phyloP scores from a whole-genome alignment of 2,888 invertebrate genomes.

The Oligia fasciuncula region DNA sequence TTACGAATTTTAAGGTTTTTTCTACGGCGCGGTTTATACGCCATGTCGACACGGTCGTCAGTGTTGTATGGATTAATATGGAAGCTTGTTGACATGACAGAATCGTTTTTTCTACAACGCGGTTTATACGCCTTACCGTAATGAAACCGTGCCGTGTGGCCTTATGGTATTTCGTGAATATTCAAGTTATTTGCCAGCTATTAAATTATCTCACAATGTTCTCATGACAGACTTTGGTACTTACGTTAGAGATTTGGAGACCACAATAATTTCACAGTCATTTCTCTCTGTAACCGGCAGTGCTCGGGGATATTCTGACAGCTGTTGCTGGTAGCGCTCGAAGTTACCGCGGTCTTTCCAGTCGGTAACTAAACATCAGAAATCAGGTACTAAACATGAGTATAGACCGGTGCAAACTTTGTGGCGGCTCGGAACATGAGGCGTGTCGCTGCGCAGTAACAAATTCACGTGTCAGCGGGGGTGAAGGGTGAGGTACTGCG shows the following conservation, averaged over 20 bases:
- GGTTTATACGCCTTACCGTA: background rate
- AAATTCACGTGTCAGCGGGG: too few relatives aligned
- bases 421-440: too few relatives aligned
- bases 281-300: slow-evolving; percentile 91
- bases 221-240: slow-evolving; percentile 65
- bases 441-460: too few relatives aligned
- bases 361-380: slow-evolving; percentile 69
- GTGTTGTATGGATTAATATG: background rate
- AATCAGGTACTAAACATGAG: background rate
- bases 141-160: too few relatives aligned
- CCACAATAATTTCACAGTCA: slow-evolving; percentile 97
- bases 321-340: slow-evolving; percentile 77
- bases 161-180: background rate
- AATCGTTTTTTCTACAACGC: background rate
- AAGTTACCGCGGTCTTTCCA: slow-evolving; percentile 80
- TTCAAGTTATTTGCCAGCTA: background rate
- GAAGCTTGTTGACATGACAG: background rate
- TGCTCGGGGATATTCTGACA: slow-evolving; percentile 80
- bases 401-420: background rate
- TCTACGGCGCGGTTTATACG: too few relatives aligned
- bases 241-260: slow-evolving; percentile 95
- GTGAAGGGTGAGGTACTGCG: too few relatives aligned
- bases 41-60: too few relatives aligned
- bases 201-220: background rate
- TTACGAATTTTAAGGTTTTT: background rate